Conservation (phyloP, 2,888 invertebrate species). For the Anticlea derivata region DNA sequence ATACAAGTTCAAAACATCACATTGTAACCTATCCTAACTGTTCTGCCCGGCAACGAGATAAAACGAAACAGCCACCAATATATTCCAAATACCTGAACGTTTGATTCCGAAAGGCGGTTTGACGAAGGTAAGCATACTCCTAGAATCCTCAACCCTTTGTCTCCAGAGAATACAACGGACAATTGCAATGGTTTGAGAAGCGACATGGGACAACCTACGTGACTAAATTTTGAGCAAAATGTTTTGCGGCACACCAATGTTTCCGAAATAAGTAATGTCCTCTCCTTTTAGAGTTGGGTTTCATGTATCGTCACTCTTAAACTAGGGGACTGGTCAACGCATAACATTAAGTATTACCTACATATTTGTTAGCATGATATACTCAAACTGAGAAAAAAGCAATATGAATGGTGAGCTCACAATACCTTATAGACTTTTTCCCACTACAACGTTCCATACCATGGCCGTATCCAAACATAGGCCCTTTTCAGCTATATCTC, state of each 20-base stretch:
- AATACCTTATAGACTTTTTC: too few species aligned
- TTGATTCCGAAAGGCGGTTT: slow-evolving; percentile 72
- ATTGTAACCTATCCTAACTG: slow-evolving; percentile 37
- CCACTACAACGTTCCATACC: too few species aligned
- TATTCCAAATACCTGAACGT: slow-evolving; percentile 70
- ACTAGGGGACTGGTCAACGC: slow-evolving; percentile 11
- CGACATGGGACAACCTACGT: slow-evolving; percentile 81
- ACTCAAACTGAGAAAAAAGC: neutral
- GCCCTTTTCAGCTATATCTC: too few species aligned
- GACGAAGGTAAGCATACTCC: slow-evolving; percentile 75
- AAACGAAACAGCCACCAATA: slow-evolving; percentile 50
- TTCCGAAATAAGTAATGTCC: slow-evolving; percentile 76
- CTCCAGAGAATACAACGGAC: slow-evolving; percentile 80
- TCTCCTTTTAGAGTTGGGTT: slow-evolving; percentile 56
- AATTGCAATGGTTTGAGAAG: slow-evolving; percentile 75
- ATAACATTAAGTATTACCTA: neutral
- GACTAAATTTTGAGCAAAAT: slow-evolving; percentile 80
- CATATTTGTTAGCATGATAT: neutral
- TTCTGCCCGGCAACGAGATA: slow-evolving; percentile 33
- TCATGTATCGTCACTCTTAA: slow-evolving; percentile 44
- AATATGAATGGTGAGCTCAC: too few species aligned
- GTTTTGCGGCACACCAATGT: slow-evolving; percentile 66
- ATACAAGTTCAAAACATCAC: slow-evolving; percentile 31
- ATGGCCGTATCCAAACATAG: too few species aligned
- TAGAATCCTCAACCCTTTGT: slow-evolving; percentile 78